Base-by-base conservation (phyloP, 2,888 invertebrate genomes). In the Leuctra nigra region DNA sequence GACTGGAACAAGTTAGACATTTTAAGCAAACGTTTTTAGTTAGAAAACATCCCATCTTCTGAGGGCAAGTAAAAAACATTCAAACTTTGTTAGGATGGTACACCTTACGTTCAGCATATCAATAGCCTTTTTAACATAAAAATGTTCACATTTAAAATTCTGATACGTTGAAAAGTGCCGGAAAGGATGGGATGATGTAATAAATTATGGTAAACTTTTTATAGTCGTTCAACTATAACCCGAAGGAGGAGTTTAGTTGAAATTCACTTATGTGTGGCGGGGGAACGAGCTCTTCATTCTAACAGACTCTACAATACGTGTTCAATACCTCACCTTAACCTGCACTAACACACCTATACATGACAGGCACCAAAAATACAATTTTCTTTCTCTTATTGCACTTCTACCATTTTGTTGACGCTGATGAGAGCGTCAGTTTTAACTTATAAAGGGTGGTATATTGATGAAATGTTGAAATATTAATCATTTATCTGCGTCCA, bases 111-210 rank as follows among this genome's bases (percentile, higher is more conserved):
- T 50, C 35, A 29, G 50, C 33, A 50, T 50, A 50, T 29, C 33
- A 35, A 50, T 50, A 33, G 50, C 50, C 50, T 50, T 33, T 50
- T 50, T 50, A 50, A 50, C 50, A 50, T 50, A 50, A 50, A 50
- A 50, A 50, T 50, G 33, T 18, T 50, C 33, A 33, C 33, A 50
- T 50, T 50, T 50, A 50, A 50, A 50, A 50, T 50, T 50, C 50
- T 50, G 50, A 50, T 50, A 50, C 50, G 50, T 18, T 35, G 50
- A 33, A 35, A 50, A 50, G 50, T 35, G 50, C 35, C 33, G 16
- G 50, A 50, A 33, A 35, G 33, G 33, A 20, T 50, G 33, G 14
- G 25, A 29, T 18, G 35, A 50, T 44, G 44, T 44, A 44, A 44
- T 44, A 44, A 44, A 44, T 50, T 35, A 50, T 35, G 22, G 33